phyloP scores from a whole-genome alignment of 1,140 invertebrate genomes.

The Drosophila ogumai region DNA sequence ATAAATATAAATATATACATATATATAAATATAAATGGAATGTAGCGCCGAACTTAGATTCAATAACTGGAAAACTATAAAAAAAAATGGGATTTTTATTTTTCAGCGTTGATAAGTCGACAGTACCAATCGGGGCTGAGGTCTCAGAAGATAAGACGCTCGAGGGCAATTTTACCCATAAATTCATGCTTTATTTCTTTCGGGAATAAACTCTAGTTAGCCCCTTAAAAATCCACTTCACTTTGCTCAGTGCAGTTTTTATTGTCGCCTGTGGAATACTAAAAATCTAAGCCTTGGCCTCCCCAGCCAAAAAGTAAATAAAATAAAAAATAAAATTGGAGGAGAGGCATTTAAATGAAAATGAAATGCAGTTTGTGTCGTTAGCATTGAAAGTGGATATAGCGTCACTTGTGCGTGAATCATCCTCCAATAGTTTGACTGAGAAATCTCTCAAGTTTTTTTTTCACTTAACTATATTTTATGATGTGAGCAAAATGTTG shows the following conservation, averaged over 20 bases:
- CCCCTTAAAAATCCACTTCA: not conserved
- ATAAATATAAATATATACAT: constrained; percentile 14
- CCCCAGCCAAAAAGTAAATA: constrained; percentile 37
- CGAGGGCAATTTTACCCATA: constrained; percentile 9
- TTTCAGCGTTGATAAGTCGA: constrained; percentile 19
- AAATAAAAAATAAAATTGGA: constrained; percentile 14
- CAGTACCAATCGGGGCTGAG: constrained; percentile 4
- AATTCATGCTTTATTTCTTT: constrained; percentile 10
- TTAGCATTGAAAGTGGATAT: constrained; percentile 43
- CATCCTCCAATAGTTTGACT: constrained; percentile 10
- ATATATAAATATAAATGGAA: not conserved
- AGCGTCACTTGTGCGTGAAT: constrained; percentile 26
- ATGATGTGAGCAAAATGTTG: constrained; percentile 12
- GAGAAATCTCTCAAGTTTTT: constrained; percentile 20
- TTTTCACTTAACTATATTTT: constrained; percentile 2
- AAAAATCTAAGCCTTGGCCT: constrained; percentile 48
- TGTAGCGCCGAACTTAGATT: constrained; percentile 9
- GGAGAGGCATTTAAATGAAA: constrained; percentile 49
- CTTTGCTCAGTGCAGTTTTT: constrained; percentile 26
- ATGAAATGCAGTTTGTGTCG: constrained; percentile 52
- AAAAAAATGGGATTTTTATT: constrained; percentile 26
- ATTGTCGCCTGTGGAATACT: constrained; percentile 39
- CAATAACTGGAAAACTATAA: constrained; percentile 7
- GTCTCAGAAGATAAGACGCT: constrained; percentile 3
- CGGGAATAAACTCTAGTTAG: not conserved